These are phyloP conservation scores for Solenopsis invicta DNA, from an alignment of 1,140 invertebrate species.

Conservation along the genomic window DNA sequence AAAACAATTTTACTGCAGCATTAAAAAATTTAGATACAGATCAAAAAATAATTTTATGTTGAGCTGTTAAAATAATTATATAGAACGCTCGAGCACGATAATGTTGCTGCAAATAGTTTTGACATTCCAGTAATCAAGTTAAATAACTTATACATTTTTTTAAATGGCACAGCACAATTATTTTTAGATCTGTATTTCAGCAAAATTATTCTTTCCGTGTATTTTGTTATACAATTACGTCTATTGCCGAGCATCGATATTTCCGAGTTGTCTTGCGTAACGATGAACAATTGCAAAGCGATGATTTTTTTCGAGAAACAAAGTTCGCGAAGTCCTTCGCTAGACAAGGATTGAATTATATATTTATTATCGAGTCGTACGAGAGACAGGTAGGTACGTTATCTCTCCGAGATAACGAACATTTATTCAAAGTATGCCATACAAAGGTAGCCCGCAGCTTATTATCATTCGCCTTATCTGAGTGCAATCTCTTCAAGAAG, in stretches of 20 bases:
- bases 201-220: no score
- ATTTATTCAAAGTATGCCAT: conserved; percentile 45
- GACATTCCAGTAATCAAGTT: no score
- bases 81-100: no score
- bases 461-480: conserved; percentile 65
- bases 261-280: not conserved
- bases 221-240: not conserved
- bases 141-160: no score
- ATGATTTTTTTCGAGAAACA: not conserved
- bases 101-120: no score
- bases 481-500: not conserved
- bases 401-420: conserved; percentile 34
- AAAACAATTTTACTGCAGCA: no score
- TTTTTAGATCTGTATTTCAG: no score
- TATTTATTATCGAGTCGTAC: not conserved
- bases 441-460: conserved; percentile 30
- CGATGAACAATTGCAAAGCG: not conserved
- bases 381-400: conserved; percentile 21
- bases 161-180: no score
- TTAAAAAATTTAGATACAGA: no score
- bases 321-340: not conserved
- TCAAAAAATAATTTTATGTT: no score
- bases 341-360: not conserved
- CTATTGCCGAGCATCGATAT: not conserved
- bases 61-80: no score